Evolutionary conservation across 2,113 vertebrate genomes (phyloP).

Genomic region (Cavia porcellus): DNA sequence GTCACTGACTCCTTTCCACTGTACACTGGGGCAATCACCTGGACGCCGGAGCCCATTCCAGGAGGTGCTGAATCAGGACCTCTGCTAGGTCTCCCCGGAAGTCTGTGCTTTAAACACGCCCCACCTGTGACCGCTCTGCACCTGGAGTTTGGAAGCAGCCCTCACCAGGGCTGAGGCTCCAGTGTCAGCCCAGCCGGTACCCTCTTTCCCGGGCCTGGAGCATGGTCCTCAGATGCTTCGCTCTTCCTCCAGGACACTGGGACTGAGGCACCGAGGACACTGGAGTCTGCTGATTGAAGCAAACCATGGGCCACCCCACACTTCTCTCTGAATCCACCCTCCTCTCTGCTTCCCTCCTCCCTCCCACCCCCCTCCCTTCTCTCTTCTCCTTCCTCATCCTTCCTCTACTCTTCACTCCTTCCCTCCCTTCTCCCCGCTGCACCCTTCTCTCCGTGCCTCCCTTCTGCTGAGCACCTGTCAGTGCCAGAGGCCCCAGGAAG

Average conservation of each 20-base stretch:
- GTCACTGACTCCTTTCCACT: neutral
- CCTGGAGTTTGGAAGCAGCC: neutral
- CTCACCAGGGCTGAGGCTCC: too few relatives aligned
- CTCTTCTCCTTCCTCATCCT: neutral
- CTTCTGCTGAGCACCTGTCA: neutral
- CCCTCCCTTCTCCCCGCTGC: neutral
- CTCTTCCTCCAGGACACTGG: neutral
- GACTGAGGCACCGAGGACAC: rapidly evolving
- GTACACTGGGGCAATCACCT: neutral
- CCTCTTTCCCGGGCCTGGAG: too few relatives aligned
- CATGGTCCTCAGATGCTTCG: too few relatives aligned
- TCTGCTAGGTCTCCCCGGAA: neutral
- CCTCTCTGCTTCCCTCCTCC: neutral
- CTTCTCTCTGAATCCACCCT: neutral
- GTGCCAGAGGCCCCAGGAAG: neutral
- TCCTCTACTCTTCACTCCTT: rapidly evolving
- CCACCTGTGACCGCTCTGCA: rapidly evolving
- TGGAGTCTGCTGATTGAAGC: neutral
- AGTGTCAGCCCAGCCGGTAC: rapidly evolving
- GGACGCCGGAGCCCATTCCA: neutral
- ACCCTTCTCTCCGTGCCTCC: neutral
- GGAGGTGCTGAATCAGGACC: neutral
- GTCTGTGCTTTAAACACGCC: too few relatives aligned
- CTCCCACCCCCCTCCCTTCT: too few relatives aligned
- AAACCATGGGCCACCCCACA: neutral